phyloP scores from a whole-genome alignment of 2,888 invertebrate genomes.

The Steinernema scapterisci region DNA sequence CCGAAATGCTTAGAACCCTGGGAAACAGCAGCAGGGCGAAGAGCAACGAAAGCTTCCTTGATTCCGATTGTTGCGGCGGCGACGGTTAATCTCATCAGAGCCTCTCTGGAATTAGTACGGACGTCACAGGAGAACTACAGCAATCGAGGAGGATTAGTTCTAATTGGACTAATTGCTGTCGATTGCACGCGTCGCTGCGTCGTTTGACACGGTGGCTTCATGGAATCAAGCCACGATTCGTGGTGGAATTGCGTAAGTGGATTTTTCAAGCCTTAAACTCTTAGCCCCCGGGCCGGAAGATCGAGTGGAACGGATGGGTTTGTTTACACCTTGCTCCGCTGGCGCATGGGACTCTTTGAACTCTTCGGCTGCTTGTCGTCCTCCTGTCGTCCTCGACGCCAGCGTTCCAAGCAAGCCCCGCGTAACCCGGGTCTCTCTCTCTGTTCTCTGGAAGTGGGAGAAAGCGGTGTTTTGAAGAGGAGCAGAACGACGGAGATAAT shows the following conservation, averaged over 20 bases:
- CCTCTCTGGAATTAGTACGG: background rate
- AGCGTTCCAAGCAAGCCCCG: background rate
- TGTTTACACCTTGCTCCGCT: background rate
- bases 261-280: background rate
- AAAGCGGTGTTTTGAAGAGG: too few relatives aligned
- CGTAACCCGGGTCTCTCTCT: too few relatives aligned
- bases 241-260: background rate
- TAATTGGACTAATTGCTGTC: slow-evolving; percentile 23
- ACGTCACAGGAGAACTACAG: background rate
- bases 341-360: slow-evolving; percentile 25
- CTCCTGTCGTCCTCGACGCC: background rate
- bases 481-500: background rate
- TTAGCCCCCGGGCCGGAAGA: too few relatives aligned
- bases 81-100: background rate
- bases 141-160: background rate
- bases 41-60: background rate
- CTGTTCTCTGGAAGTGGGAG: too few relatives aligned
- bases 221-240: too few relatives aligned
- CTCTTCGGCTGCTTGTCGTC: background rate
- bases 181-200: slow-evolving; percentile 11
- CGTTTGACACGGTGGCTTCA: background rate
- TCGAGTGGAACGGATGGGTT: background rate
- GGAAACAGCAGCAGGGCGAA: background rate
- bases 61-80: too few relatives aligned
- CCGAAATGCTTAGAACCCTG: background rate